Base-by-base conservation (phyloP, 2,113 vertebrate genomes). In the Takifugu bimaculatus region DNA sequence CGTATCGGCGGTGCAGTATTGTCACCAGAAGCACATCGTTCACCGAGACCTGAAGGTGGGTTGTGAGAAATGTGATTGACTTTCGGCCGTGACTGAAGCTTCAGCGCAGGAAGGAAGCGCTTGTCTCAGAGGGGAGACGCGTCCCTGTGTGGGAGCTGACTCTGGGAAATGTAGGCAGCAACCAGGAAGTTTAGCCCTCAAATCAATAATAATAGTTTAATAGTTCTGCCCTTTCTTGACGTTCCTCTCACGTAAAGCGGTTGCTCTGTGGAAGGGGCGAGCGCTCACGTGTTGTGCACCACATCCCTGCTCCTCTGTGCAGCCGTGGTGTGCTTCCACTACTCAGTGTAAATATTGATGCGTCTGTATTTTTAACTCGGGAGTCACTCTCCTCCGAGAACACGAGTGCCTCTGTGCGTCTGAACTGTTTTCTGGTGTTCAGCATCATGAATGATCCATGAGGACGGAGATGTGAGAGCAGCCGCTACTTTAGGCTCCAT, bases 1-100 rank as follows among this genome's bases (percentile, higher is more conserved):
- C n/a, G 96, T 99, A 45, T 99, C 97, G 63, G 97, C 97, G 60
- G 97, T 99, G 84, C 96, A 99, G 86, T 98, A 98, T 88, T 99
- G 97, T 82, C 97, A 99, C 88, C 97, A 99, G 84, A 99, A 99
- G 86, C 93, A 92, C 87, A 98, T 99, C 56, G 97, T 99, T 77
- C 97, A 99, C 83, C 89, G 97, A 90, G 97, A 99, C 89, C 92
- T 99, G 71, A 99, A 99, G 94, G 97, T 99, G 87, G 91, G 92
- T 78, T 51, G 50, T 63, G 14, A 35, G 44, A 26, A 27, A 39
- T 39, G 35, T 1, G 7, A 10, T 39, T 10, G 35, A 39, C 35
- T 39, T 39, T 4, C 9, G 11, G 35, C 29, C 29, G 29, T 29
- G 29, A 39, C 35, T 39, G 5, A 29, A 29, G 35, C 35, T 10